Conservation (phyloP, 2,888 invertebrate genomes). For the Iphiclides podalirius region DNA sequence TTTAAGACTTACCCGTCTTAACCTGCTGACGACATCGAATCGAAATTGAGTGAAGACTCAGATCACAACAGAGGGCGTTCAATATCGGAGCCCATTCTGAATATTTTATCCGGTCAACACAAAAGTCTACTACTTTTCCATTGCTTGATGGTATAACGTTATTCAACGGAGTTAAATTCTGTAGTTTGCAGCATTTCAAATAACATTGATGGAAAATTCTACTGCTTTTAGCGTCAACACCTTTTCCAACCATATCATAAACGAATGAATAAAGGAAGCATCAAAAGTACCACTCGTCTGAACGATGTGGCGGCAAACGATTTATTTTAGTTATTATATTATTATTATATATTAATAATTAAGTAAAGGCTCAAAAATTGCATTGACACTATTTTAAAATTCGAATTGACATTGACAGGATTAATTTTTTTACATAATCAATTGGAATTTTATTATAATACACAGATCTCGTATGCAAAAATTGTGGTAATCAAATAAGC, state of each 20-base stretch:
- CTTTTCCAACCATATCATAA: conserved; percentile 67
- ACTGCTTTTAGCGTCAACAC: conserved; percentile 59
- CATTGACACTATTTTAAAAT: conserved; percentile 51
- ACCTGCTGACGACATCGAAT: conserved; percentile 82
- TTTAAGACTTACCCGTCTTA: conserved; percentile 66
- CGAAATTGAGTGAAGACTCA: conserved; percentile 84
- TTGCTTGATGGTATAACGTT: conserved; percentile 65
- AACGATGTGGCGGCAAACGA: conserved; percentile 20
- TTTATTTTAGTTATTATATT: conserved; percentile 11
- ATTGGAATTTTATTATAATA: no score
- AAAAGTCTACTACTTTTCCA: conserved; percentile 82
- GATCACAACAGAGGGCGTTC: conserved; percentile 85
- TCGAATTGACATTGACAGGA: conserved; percentile 47
- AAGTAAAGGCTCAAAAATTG: conserved; percentile 55
- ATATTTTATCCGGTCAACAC: conserved; percentile 86
- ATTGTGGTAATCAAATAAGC: no score
- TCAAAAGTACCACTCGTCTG: conserved; percentile 48
- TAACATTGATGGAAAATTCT: conserved; percentile 75
- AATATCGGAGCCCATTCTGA: conserved; percentile 88
- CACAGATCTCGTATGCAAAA: no score
- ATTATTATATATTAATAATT: conserved; percentile 42
- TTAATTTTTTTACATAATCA: conserved; percentile 25
- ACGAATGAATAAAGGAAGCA: conserved; percentile 38
- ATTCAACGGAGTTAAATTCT: conserved; percentile 65
- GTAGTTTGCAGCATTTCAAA: conserved; percentile 72